Base-by-base conservation (phyloP, 2,888 invertebrate genomes). In the Epistrophe eligans region DNA sequence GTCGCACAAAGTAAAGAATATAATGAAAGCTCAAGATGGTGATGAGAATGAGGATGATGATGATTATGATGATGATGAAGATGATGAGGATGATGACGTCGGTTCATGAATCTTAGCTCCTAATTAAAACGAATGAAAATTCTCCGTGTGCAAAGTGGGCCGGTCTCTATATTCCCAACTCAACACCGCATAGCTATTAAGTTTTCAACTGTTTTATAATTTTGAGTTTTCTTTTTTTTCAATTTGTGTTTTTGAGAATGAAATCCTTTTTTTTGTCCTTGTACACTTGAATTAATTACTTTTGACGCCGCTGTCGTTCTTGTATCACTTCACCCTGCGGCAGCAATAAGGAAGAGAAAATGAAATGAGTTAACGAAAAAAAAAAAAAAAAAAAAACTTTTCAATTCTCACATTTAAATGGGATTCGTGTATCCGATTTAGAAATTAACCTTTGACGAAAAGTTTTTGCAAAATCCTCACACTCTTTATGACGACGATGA, bases 11-110 rank as follows among this genome's bases (percentile, higher is more conserved):
- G 77, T 70, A 84, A 84, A 80, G 67, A 77, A 73, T 77, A 84
- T 77, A 81, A 77, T 70, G 81, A 84, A 81, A 77, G 81, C 81
- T 77, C 84, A 84, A 81, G 80, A 80, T 77, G 84, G 73, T 85
- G 84, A 72, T 62, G 38, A 58, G 35, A 70, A 64, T 70, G n/a
- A n/a, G n/a, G n/a, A n/a, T n/a, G n/a, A n/a, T n/a, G n/a, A n/a
- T n/a, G n/a, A n/a, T n/a, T n/a, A n/a, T n/a, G 80, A 80, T 77
- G 84, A 73, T 85, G 84, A 72, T 62, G 77, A 77, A 48, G 76
- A 76, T 60, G 79, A 58, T 72, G 84, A 77, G 24, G 80, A 77
- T 77, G 80, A 66, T 55, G 80, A 80, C 72, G 80, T 70, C 48
- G 80, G 76, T 67, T 84, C 72, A 80, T 55, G 80, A 70, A 80